Conservation (phyloP, 2,888 invertebrate species). For the Apodemia zela region DNA sequence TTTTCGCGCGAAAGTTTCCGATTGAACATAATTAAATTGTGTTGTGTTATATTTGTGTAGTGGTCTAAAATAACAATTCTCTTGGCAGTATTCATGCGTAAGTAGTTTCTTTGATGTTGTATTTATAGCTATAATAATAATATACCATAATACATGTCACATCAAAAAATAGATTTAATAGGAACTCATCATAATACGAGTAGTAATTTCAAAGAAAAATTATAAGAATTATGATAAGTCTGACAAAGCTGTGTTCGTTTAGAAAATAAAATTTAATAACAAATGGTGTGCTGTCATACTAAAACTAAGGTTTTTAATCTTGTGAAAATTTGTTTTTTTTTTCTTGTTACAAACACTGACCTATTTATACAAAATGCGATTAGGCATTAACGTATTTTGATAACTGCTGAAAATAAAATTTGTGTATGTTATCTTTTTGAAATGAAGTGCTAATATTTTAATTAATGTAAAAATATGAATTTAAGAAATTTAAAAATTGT, state of each 20-base stretch:
- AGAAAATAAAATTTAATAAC: conserved; percentile 7
- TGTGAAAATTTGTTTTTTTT: conserved; percentile 1
- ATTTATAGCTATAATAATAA: neutral
- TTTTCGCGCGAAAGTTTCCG: conserved; percentile 58
- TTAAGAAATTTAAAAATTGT: too few species aligned
- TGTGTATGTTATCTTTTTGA: too few species aligned
- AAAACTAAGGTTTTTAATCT: neutral
- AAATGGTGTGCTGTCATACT: neutral
- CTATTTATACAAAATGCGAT: too few species aligned
- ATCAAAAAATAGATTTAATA: neutral
- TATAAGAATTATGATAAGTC: neutral
- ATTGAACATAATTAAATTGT: conserved; percentile 32
- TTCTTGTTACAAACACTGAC: neutral
- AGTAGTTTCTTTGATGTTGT: conserved; percentile 17
- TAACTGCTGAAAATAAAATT: too few species aligned
- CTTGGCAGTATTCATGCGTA: conserved; percentile 21
- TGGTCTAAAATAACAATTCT: conserved; percentile 17
- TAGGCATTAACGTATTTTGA: too few species aligned
- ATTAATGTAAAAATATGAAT: too few species aligned
- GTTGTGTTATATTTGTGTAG: conserved; percentile 41
- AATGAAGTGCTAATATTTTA: too few species aligned
- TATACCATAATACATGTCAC: neutral
- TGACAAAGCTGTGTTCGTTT: neutral
- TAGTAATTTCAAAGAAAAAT: conserved; percentile 4
- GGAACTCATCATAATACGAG: neutral